phyloP scores from a whole-genome alignment of 2,113 vertebrate species.

The Lanius ludovicianus region DNA sequence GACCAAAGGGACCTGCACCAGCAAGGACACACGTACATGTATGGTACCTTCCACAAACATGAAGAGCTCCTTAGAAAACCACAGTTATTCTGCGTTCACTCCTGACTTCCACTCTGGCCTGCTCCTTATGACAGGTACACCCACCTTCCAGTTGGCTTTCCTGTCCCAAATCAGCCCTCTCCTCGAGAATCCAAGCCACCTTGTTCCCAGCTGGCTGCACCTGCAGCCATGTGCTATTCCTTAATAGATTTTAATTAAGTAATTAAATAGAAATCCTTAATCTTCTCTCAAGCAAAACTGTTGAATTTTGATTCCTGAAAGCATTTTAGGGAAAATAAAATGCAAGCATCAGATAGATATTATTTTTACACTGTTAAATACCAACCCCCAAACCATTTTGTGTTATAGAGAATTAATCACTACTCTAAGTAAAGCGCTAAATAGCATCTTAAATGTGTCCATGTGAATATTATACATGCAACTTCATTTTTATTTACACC shows the following conservation, averaged over 20 bases:
- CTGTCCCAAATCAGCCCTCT: neutral
- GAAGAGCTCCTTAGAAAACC: neutral
- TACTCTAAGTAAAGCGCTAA: neutral
- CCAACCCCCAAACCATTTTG: neutral
- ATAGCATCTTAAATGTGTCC: neutral
- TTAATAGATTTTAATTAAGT: neutral
- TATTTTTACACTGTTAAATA: neutral
- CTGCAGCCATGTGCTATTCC: neutral
- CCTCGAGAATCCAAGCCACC: neutral
- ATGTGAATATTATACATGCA: neutral
- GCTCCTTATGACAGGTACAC: neutral
- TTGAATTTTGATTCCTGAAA: neutral
- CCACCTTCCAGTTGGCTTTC: neutral
- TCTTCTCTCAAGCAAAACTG: neutral
- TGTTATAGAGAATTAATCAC: neutral
- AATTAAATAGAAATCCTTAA: neutral
- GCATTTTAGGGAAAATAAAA: neutral
- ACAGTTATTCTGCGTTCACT: neutral
- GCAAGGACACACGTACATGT: fast-evolving
- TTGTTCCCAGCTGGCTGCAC: neutral
- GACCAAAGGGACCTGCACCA: neutral
- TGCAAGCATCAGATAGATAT: neutral
- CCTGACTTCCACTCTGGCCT: neutral
- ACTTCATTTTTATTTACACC: neutral
- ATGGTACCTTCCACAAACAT: neutral